phyloP scores from a whole-genome alignment of 2,888 invertebrate genomes.

The Dicyrtomina minuta region DNA sequence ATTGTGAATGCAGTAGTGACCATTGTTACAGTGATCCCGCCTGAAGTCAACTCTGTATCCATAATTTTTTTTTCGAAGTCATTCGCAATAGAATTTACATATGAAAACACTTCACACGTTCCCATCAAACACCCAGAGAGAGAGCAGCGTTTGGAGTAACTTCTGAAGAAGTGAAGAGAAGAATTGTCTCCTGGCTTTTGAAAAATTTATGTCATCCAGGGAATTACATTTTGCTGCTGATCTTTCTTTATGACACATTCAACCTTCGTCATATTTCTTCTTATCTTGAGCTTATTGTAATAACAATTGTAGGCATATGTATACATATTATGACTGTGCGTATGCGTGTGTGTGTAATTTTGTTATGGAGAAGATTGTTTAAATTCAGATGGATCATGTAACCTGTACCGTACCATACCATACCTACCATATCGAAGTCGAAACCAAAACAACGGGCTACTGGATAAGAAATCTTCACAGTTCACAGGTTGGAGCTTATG shows the following conservation, averaged over 20 bases:
- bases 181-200: constrained; percentile 24
- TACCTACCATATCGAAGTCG: too few relatives aligned
- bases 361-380: too few relatives aligned
- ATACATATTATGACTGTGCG: background rate
- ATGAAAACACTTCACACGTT: constrained; percentile 30
- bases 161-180: constrained; percentile 17
- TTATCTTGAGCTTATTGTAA: constrained; percentile 3
- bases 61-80: background rate
- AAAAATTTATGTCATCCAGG: constrained; percentile 23
- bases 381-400: too few relatives aligned
- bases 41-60: constrained; percentile 9
- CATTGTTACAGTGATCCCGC: constrained; percentile 10
- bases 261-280: constrained; percentile 10
- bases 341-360: background rate
- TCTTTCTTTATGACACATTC: constrained; percentile 17
- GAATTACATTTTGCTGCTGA: constrained; percentile 19
- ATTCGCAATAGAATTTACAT: constrained; percentile 22
- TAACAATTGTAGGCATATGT: background rate
- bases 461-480: too few relatives aligned
- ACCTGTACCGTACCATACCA: too few relatives aligned
- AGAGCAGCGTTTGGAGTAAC: background rate
- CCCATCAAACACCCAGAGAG: constrained; percentile 2
- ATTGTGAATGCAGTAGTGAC: constrained; percentile 17
- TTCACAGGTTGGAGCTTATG: too few relatives aligned
- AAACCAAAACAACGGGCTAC: too few relatives aligned